These are phyloP conservation scores for Parazoanthus swiftii DNA, from an alignment of 92 coral and sea anemone species.

Conservation along the genomic window DNA sequence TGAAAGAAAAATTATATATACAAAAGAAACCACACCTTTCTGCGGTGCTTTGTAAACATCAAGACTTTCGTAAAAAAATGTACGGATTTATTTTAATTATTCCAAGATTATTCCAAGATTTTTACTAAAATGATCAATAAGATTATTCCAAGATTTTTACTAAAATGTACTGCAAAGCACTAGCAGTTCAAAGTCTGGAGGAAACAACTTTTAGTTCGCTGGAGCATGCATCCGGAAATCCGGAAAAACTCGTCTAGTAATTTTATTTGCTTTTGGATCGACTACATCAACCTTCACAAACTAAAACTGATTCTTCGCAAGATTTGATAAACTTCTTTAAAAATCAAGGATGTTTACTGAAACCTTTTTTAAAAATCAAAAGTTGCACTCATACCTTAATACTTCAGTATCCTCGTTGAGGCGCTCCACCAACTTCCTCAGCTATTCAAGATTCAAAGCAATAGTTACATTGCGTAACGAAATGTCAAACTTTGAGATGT, in stretches of 20 bases:
- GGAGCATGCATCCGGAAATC: neutral
- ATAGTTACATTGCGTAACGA: no score
- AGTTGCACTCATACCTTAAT: neutral
- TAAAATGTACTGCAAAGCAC: neutral
- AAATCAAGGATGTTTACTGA: neutral
- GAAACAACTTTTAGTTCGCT: neutral
- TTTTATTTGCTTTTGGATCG: neutral
- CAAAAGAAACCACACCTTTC: no score
- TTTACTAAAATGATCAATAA: neutral
- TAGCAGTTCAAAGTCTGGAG: neutral
- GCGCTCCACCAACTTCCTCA: neutral
- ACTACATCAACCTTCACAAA: neutral
- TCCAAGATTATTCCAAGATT: no score
- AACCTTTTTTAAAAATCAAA: neutral
- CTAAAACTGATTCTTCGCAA: neutral
- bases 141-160: neutral
- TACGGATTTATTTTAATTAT: no score
- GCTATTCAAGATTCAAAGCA: no score
- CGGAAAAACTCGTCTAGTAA: neutral
- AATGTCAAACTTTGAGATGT: no score
- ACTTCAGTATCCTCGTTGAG: neutral
- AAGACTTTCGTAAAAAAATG: no score
- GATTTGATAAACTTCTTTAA: neutral
- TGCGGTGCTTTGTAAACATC: no score
- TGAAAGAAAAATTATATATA: no score